Evolutionary conservation across 2,888 invertebrate species (phyloP).

Genomic region (Macaria notata): DNA sequence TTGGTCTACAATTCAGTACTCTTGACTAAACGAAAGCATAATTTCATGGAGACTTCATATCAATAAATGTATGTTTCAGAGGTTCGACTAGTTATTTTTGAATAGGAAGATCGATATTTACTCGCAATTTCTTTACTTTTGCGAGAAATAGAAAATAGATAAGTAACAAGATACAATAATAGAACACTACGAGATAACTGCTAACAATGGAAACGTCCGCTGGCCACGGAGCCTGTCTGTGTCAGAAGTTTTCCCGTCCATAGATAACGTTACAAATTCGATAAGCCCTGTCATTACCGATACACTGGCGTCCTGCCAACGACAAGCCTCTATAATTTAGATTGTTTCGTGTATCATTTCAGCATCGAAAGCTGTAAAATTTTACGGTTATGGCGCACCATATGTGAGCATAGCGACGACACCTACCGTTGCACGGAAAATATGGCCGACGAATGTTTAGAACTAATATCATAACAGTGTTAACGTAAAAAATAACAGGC

Average conservation of each 20-base stretch:
- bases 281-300: constrained; percentile 70
- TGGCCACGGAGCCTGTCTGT: constrained; percentile 14
- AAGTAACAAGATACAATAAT: too few species aligned
- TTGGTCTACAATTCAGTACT: too few species aligned
- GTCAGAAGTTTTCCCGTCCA: constrained; percentile 29
- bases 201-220: constrained; percentile 6
- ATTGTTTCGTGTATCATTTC: constrained; percentile 81
- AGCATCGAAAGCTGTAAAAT: constrained; percentile 78
- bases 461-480: constrained; percentile 33
- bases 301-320: constrained; percentile 67
- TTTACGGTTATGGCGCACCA: constrained; percentile 75
- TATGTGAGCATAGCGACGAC: constrained; percentile 56
- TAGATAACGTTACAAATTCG: constrained; percentile 67
- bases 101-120: too few species aligned
- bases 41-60: too few species aligned
- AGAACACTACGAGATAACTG: background rate
- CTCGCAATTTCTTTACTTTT: too few species aligned
- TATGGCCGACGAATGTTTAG: constrained; percentile 36
- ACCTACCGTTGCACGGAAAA: constrained; percentile 35
- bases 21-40: too few species aligned
- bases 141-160: background rate
- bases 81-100: too few species aligned
- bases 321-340: constrained; percentile 71
- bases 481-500: constrained; percentile 30
- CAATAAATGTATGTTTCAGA: too few species aligned